Base-by-base conservation (phyloP, 1,140 invertebrate species). In the Anoplophora glabripennis region DNA sequence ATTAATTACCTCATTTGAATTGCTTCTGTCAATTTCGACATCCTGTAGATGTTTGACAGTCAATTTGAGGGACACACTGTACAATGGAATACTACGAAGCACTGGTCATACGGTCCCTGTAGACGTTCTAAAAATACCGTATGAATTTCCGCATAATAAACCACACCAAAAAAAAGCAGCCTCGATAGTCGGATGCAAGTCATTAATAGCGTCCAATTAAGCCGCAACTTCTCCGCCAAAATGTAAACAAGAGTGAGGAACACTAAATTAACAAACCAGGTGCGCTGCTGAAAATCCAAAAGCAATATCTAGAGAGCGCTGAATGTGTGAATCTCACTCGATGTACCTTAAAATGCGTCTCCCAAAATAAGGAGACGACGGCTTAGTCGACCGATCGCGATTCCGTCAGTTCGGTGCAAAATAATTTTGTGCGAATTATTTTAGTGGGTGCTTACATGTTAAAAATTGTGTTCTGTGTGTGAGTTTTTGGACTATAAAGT, bases 301-400 rank as follows among this genome's bases (percentile, higher is more conserved):
- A 53, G 42, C 28, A 36, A 28, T 28, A 28, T 53, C 38, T 60
- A 60, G 58, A 48, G 52, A 60, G 58, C 58, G 52, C 51, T 54
- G 51, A 41, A 40, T 54, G 21, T 28, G 21, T 28, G 21, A 28
- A 28, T 28, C 21, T 28, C 21, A 28, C 41, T 42, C 61, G 52
- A 52, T 59, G 36, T 51, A 57, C 51, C 65, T 49, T 53, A 69
- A 28, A 65, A 53, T 63, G 61, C 53, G 67, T 67, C 64, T 69
- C 67, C 65, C 58, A 52, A 69, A 65, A 69, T 67, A 69, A 66
- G 61, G 63, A 66, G 65, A 59, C 41, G 12, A 48, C 42, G 62
- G 59, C 63, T 63, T 66, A 68, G 67, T 66, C 59, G 67, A 64
- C 37, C 47, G 56, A 51, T 57, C 67, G 67, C 64, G 62, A 67